These are phyloP conservation scores for Pica pica DNA, from an alignment of 2,113 vertebrate species.

Conservation along the genomic window DNA sequence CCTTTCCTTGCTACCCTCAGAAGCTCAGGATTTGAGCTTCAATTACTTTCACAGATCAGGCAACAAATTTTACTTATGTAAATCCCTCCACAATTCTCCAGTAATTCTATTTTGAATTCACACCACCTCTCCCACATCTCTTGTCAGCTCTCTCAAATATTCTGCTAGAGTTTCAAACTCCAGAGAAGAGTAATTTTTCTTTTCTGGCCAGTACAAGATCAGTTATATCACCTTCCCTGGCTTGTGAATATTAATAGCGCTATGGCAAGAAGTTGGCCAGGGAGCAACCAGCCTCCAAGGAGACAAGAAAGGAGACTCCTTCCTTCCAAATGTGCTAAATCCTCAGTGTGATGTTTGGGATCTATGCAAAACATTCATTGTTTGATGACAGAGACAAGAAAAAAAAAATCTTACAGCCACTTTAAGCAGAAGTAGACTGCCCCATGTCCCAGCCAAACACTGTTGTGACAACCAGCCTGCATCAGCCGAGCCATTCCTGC, in stretches of 20 bases:
- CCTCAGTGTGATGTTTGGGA: not conserved
- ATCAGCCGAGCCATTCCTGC: not conserved
- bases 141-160: not conserved
- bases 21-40: conserved; percentile 22
- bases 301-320: not conserved
- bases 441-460: not conserved
- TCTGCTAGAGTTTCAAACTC: not conserved
- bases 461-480: not conserved
- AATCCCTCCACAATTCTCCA: conserved; percentile 7
- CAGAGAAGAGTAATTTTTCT: not conserved
- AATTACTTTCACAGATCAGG: not conserved
- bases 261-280: not conserved
- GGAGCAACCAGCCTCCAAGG: not conserved
- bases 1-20: not conserved
- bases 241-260: not conserved
- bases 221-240: not conserved
- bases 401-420: not conserved
- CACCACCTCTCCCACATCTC: not conserved
- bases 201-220: not conserved
- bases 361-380: not conserved
- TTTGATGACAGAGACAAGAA: not conserved
- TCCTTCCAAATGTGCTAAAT: not conserved
- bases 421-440: not conserved
- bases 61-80: conserved; percentile 18
- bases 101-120: conserved; percentile 19